These are phyloP conservation scores for Theropithecus gelada DNA, from an alignment of 2,113 vertebrate genomes.

Conservation along the genomic window DNA sequence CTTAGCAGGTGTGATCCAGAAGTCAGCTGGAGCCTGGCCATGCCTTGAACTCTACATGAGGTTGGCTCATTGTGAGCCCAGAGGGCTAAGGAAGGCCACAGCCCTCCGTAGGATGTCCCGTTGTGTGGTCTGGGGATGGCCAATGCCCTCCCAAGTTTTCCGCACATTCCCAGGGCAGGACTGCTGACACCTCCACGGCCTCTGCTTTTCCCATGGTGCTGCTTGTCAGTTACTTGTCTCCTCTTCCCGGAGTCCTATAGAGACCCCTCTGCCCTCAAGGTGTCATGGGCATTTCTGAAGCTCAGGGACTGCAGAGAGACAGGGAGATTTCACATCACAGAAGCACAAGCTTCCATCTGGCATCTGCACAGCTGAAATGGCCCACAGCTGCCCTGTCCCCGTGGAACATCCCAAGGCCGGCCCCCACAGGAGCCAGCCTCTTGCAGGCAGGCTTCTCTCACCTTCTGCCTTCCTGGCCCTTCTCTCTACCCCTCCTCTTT, in stretches of 20 bases:
- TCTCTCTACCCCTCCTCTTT: background rate
- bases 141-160: background rate
- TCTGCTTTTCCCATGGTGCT: background rate
- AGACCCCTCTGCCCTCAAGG: background rate
- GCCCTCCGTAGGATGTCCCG: background rate
- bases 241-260: background rate
- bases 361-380: background rate
- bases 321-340: background rate
- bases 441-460: background rate
- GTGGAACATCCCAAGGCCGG: background rate
- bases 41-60: background rate
- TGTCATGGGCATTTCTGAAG: background rate
- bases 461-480: background rate
- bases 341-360: background rate
- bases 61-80: background rate
- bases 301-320: background rate
- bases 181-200: background rate
- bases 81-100: background rate
- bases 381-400: fast-evolving
- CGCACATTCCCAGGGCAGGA: background rate
- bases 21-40: background rate
- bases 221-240: background rate
- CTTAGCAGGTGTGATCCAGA: too few species aligned
- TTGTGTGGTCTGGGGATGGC: background rate
- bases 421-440: too few species aligned